phyloP scores from a whole-genome alignment of 2,888 invertebrate genomes.

The Anoplius nigerrimus region DNA sequence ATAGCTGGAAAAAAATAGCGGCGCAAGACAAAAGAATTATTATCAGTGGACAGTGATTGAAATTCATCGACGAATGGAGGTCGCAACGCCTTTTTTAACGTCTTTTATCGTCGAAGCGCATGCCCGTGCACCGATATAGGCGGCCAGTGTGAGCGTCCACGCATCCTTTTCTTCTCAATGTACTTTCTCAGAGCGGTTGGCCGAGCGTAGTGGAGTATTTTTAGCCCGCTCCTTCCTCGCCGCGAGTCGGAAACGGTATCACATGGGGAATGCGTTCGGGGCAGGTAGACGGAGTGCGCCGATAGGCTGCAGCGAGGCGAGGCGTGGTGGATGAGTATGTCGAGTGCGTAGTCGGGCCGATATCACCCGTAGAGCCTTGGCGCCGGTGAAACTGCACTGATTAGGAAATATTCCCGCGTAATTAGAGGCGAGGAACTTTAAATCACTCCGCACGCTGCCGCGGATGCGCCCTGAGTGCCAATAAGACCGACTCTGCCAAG shows the following conservation, averaged over 20 bases:
- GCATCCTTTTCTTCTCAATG: no score
- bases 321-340: constrained; percentile 19
- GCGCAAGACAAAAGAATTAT: no score
- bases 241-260: constrained; percentile 2
- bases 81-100: no score
- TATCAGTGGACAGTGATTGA: no score
- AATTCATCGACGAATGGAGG: no score
- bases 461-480: constrained; percentile 62
- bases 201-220: no score
- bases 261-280: background rate
- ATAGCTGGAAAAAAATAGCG: no score
- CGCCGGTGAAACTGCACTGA: constrained; percentile 66
- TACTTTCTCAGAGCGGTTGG: no score
- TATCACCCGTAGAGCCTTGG: constrained; percentile 35
- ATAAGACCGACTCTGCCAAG: constrained; percentile 55
- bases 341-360: constrained; percentile 29
- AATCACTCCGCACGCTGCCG: constrained; percentile 51
- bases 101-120: no score
- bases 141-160: no score
- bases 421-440: constrained; percentile 64
- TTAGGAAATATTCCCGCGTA: constrained; percentile 71
- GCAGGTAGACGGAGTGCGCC: background rate
- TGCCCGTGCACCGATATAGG: no score
- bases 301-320: background rate
- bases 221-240: no score